Percentiles rank a stretch among this genome's conserved stretches.
These are phyloP conservation scores for Brachyptera risi DNA, from an alignment of 2,888 invertebrate species.

Conservation along the genomic window DNA sequence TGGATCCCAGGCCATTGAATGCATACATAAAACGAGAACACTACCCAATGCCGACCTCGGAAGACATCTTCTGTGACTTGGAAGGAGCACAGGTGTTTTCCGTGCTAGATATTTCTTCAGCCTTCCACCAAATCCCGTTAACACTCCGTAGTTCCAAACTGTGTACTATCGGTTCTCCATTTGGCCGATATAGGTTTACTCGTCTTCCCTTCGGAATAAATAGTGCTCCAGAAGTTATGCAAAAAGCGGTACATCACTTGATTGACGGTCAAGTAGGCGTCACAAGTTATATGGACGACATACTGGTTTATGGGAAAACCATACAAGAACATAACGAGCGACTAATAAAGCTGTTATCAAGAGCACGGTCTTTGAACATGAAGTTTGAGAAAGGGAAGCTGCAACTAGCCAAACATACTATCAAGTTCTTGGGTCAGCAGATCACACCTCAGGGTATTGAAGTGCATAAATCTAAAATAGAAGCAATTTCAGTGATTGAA, in stretches of 20 bases:
- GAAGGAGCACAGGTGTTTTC: not conserved
- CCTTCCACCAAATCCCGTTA: conserved; percentile 21
- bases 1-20: conserved; percentile 17
- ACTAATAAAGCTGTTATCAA: conserved; percentile 32
- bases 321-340: conserved; percentile 33
- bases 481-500: conserved; percentile 30
- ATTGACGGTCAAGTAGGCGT: conserved; percentile 32
- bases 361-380: conserved; percentile 32
- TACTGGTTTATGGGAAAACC: conserved; percentile 34
- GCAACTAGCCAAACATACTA: conserved; percentile 25
- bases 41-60: conserved; percentile 5
- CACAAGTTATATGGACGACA: conserved; percentile 35
- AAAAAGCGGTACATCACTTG: conserved; percentile 32
- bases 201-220: conserved; percentile 27
- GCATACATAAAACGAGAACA: not conserved
- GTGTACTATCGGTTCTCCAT: conserved; percentile 25
- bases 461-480: conserved; percentile 14
- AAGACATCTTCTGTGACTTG: not conserved
- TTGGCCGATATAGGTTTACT: conserved; percentile 22
- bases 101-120: conserved; percentile 25
- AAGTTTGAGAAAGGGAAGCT: conserved; percentile 37
- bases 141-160: conserved; percentile 10
- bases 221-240: conserved; percentile 28
- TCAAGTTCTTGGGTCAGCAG: not conserved
- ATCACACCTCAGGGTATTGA: conserved; percentile 25